These are phyloP conservation scores for Elaphurus davidianus DNA, from an alignment of 2,113 vertebrate species.

Conservation along the genomic window DNA sequence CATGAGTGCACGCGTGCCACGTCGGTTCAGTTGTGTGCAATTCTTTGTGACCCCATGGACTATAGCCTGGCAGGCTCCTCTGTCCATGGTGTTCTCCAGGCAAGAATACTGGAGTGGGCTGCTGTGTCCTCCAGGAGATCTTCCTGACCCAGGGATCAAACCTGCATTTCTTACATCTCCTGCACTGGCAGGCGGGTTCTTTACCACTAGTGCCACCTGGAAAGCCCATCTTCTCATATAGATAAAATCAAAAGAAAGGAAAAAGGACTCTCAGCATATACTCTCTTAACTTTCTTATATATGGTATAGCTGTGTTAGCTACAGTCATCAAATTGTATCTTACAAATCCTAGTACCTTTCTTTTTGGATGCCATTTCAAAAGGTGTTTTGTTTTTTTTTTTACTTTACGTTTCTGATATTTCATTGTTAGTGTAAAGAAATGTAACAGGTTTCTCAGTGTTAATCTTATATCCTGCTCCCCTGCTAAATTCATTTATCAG, in stretches of 20 bases:
- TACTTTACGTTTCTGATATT: not conserved
- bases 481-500: not conserved
- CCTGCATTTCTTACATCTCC: not conserved
- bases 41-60: not conserved
- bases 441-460: not conserved
- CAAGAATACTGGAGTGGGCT: not conserved
- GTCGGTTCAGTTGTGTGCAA: not conserved
- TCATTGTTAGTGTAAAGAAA: not conserved
- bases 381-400: not conserved
- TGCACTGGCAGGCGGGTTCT: not conserved
- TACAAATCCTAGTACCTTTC: not conserved
- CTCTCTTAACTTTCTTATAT: not conserved
- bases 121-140: not conserved
- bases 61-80: not conserved
- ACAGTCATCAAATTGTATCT: not conserved
- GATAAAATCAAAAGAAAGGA: not conserved
- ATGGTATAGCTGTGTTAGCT: not conserved
- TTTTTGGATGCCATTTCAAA: not conserved
- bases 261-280: not conserved
- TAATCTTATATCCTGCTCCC: not conserved
- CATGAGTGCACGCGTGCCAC: not conserved
- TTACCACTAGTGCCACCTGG: not conserved
- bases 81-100: not conserved
- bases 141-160: not conserved
- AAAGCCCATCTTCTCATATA: not conserved